Evolutionary conservation across 1,140 invertebrate species (phyloP).

Genomic region (Eueides isabella): DNA sequence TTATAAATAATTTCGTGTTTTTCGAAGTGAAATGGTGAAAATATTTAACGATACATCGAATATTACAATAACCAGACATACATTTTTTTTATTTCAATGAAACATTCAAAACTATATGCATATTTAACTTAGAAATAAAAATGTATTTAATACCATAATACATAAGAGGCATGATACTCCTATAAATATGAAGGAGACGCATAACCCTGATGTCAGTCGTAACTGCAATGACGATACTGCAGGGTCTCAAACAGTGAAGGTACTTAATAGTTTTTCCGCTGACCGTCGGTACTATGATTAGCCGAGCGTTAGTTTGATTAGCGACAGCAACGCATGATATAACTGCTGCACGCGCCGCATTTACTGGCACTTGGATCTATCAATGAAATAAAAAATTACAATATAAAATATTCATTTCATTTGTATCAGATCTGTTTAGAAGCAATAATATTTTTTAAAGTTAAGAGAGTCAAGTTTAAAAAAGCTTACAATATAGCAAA

Average conservation of each 20-base stretch:
- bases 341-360: constrained; percentile 59
- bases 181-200: constrained; percentile 45
- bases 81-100: too few species aligned
- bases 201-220: constrained; percentile 45
- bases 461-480: not conserved
- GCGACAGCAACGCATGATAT: constrained; percentile 52
- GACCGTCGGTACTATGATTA: constrained; percentile 60
- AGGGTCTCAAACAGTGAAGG: constrained; percentile 49
- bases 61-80: too few species aligned
- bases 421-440: not conserved
- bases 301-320: constrained; percentile 48
- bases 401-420: not conserved
- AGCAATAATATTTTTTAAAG: too few species aligned
- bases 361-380: constrained; percentile 56
- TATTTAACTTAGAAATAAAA: too few species aligned
- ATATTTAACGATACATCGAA: too few species aligned
- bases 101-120: too few species aligned
- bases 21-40: too few species aligned
- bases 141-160: constrained; percentile 35
- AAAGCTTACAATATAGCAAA: not conserved
- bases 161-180: constrained; percentile 53
- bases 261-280: constrained; percentile 54
- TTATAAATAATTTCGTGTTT: too few species aligned
- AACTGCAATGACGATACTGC: constrained; percentile 51
- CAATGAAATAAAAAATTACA: not conserved